Evolutionary conservation across 2,797 vertebrate species (phyloP), one percentile per base, ranked within the genome.

Genomic region (Sebastes kiyomatsui): DNA sequence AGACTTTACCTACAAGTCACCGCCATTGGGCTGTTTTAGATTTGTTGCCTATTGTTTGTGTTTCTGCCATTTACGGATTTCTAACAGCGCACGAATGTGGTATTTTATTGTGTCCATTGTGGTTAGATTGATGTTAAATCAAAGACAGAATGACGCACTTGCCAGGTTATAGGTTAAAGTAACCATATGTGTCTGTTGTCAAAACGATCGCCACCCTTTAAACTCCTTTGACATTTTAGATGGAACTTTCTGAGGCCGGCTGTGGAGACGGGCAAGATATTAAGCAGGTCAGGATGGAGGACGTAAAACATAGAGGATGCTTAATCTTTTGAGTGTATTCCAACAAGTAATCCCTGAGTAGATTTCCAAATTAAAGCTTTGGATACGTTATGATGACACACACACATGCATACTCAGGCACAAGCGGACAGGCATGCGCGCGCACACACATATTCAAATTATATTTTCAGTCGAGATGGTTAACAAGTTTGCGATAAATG

Each of bases 281-380:
- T 95, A 93, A 95, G 91, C 93, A 91, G 94, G 93, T 92, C 90
- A 92, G 86, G 83, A 88, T 81, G 87, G 90, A 94, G 93, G 92
- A 93, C 92, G 82, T 92, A 91, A 93, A 95, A 95, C 90, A 94
- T 87, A 94, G 90, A 94, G 92, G 91, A 93, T 89, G 94, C 91
- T 91, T 95, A 94, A 95, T 95, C 94, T 95, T 94, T 95, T 95
- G 93, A 94, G 94, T 93, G 92, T 93, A 93, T 93, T 94, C 93
- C 93, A 94, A 92, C 93, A 94, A 95, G 92, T 95, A 95, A 95
- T 95, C 93, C 93, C 92, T 93, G 89, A 94, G 93, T 94, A 95
- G 93, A 93, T 95, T 94, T 95, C 92, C 92, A 94, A 94, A 94
- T 95, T 93, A 94, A 94, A 94, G 90, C 93, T 94, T 92, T 93